Evolutionary conservation across 2,113 vertebrate species (phyloP), one percentile per base, ranked within the genome.

Genomic region (Garra rufa): DNA sequence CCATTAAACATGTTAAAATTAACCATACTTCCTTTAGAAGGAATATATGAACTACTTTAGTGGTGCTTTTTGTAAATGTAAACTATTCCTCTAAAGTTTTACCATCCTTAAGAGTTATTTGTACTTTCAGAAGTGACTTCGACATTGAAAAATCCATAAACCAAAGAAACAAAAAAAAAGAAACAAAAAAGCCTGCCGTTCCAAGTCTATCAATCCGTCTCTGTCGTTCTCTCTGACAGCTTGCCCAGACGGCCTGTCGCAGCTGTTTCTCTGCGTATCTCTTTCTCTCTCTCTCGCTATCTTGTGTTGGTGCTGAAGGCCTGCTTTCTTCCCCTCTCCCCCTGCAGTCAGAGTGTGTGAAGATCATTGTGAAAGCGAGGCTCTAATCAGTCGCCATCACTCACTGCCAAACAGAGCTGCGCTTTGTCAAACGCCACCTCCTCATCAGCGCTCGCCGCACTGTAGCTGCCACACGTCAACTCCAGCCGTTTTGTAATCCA

Each of bases 401-500:
- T 87, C 84, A 82, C 52, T 88, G 74, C 76, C 55, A 48, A 65
- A 81, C 59, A 41, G 77, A 61, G 80, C 67, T 81, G 73, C 24
- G 44, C 70, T 85, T 87, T 88, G 85, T 83, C 84, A 85, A 75
- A 82, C 82, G 67, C 30, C 52, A 44, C 76, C 75, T 80, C 75
- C 85, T 86, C 61, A 48, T 88, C 89, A 83, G 48, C 38, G 48
- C 30, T 34, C 57, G 41, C 74, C 65, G 52, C 63, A 69, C 85
- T 82, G 81, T 89, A 84, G 79, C 87, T 83, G 76, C 79, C 88
- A 83, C 84, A 81, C 76, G 87, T 89, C 89, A 90, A 6, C 79
- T 75, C 61, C 81, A 76, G 59, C 55, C 50, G 55, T 81, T 82
- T 74, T 86, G 80, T 88, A 86, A 90, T 89, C 87, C 87, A 89